Evolutionary conservation across 2,113 vertebrate species (phyloP).

Genomic region (Phrynosoma platyrhinos): DNA sequence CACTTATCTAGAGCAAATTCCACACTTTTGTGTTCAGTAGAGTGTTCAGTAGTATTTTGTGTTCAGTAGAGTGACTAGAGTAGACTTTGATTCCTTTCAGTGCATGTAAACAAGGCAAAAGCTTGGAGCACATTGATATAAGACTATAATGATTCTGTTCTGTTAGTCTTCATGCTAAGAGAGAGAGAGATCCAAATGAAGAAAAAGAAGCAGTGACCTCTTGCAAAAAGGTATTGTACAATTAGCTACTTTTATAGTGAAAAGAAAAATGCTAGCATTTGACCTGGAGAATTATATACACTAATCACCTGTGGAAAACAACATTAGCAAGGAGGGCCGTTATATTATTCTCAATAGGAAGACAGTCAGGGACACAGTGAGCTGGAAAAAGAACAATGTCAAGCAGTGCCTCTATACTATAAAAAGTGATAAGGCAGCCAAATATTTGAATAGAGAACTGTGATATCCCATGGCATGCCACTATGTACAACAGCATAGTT

Average conservation of each 20-base stretch:
- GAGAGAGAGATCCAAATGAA: not conserved
- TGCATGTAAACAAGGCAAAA: no score
- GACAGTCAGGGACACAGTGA: not conserved
- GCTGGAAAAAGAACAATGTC: not conserved
- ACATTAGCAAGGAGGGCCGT: not conserved
- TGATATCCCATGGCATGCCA: not conserved
- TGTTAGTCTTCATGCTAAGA: no score
- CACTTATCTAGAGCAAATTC: no score
- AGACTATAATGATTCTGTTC: no score
- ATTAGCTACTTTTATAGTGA: not conserved
- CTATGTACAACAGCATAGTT: not conserved
- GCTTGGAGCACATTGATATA: no score
- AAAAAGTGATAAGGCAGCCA: not conserved
- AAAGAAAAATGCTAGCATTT: not conserved
- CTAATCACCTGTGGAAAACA: not conserved
- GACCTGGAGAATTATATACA: not conserved
- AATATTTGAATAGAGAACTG: not conserved
- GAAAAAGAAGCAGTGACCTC: not conserved
- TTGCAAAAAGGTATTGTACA: not conserved
- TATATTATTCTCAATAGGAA: not conserved
- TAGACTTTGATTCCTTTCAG: no score
- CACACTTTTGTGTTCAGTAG: no score
- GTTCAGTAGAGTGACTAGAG: no score
- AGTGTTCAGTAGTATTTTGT: no score
- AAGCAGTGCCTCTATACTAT: not conserved